These are phyloP conservation scores for Coreoperca whiteheadi DNA, from an alignment of 2,113 vertebrate genomes.

Conservation along the genomic window DNA sequence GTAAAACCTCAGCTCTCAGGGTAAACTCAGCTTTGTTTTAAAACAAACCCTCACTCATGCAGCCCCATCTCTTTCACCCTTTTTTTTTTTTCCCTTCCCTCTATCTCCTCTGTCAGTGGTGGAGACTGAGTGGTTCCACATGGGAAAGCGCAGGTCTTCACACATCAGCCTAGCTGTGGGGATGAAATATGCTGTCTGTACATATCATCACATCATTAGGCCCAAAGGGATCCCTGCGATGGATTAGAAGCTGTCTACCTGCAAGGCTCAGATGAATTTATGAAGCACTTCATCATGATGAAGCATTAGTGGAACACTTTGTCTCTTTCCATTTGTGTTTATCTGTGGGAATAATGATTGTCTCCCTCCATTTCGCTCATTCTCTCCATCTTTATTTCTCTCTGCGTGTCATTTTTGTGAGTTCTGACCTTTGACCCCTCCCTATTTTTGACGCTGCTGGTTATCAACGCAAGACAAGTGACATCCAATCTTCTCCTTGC, in stretches of 20 bases:
- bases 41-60: slow-evolving; percentile 47
- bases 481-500: slow-evolving; percentile 49
- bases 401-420: slow-evolving; percentile 20
- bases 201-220: slow-evolving; percentile 81
- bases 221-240: slow-evolving; percentile 73
- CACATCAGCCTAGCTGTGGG: slow-evolving; percentile 60
- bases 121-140: slow-evolving; percentile 79
- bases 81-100: slow-evolving; percentile 1
- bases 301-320: slow-evolving; percentile 72
- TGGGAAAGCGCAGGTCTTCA: slow-evolving; percentile 71
- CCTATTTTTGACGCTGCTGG: slow-evolving; percentile 55
- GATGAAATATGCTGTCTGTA: slow-evolving; percentile 77
- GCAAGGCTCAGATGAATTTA: slow-evolving; percentile 74
- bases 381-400: slow-evolving; percentile 34
- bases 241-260: slow-evolving; percentile 77
- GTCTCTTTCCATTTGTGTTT: slow-evolving; percentile 75
- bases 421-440: slow-evolving; percentile 61
- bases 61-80: slow-evolving; percentile 10
- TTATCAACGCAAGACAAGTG: slow-evolving; percentile 59
- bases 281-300: slow-evolving; percentile 76
- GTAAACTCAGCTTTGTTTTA: slow-evolving; percentile 51
- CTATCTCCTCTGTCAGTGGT: slow-evolving; percentile 51
- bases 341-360: slow-evolving; percentile 63
- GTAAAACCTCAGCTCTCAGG: slow-evolving; percentile 42
- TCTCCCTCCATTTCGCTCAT: slow-evolving; percentile 25